A percentile compares a stretch with the other conserved stretches of the same genome.
Evolutionary conservation across 2,797 vertebrate species (phyloP).

Genomic region (Alfaro cultratus): DNA sequence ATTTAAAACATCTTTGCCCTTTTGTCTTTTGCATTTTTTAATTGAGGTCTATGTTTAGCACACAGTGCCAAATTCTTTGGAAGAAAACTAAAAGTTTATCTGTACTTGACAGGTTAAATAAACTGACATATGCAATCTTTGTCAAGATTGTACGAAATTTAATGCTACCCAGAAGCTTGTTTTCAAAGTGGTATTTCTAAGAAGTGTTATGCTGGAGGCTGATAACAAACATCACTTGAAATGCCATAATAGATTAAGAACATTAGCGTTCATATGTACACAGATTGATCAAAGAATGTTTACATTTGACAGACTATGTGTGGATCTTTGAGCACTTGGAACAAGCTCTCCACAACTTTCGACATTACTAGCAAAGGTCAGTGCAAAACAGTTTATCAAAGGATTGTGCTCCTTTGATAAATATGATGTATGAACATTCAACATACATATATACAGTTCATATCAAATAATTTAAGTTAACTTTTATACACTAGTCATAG

Average conservation of each 20-base stretch:
- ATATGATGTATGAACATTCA: not conserved
- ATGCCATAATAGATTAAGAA: constrained; percentile 65
- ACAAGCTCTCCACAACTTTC: constrained; percentile 13
- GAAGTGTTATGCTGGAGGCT: not conserved
- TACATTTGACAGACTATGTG: constrained; percentile 38
- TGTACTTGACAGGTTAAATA: not conserved
- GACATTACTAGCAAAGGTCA: not conserved
- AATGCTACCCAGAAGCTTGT: not conserved
- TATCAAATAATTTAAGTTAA: not conserved
- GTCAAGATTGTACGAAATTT: not conserved
- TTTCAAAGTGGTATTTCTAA: not conserved
- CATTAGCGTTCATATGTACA: constrained; percentile 59
- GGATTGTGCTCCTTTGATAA: not conserved
- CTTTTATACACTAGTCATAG: not conserved
- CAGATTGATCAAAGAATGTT: constrained; percentile 28
- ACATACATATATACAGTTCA: not conserved
- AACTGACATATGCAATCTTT: not conserved
- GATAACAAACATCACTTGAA: constrained; percentile 45
- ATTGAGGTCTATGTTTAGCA: not conserved
- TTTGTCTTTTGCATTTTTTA: not conserved
- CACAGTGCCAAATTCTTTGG: not conserved
- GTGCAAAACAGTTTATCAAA: not conserved
- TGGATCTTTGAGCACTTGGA: constrained; percentile 29
- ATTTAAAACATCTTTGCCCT: not conserved
- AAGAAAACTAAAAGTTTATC: not conserved